Evolutionary conservation across 37 sponge, comb jelly and placozoan species (phyloP).

Genomic region (Chondrilla cf. caribensis): DNA sequence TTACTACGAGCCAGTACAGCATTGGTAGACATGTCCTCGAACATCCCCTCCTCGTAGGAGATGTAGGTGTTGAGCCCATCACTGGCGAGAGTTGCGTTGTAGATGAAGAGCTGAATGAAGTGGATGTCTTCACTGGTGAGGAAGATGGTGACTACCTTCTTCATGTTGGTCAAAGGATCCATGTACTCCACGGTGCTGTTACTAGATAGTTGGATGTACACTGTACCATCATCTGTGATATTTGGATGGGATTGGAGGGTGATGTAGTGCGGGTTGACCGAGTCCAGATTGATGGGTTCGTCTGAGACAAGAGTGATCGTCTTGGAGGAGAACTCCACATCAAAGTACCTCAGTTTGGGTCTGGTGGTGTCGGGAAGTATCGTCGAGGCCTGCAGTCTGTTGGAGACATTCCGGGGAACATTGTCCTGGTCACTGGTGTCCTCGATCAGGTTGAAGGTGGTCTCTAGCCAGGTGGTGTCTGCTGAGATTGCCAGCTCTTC

Average conservation of each 20-base stretch:
- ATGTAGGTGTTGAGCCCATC: constrained; percentile 22
- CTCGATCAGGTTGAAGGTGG: constrained; percentile 54
- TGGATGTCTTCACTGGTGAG: constrained; percentile 64
- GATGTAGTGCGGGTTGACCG: constrained; percentile 56
- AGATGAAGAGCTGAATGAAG: constrained; percentile 47
- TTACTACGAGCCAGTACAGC: constrained; percentile 40
- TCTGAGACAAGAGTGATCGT: constrained; percentile 61
- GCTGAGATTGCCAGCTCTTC: constrained; percentile 51
- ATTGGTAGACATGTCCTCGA: constrained; percentile 74
- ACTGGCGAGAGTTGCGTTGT: constrained; percentile 27
- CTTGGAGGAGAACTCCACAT: constrained; percentile 49
- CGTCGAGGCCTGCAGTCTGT: constrained; percentile 36
- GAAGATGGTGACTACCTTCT: constrained; percentile 48
- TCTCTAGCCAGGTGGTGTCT: constrained; percentile 61
- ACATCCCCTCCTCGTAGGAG: constrained; percentile 56
- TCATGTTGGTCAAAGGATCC: constrained; percentile 37
- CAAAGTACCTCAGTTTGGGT: constrained; percentile 55
- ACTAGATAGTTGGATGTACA: constrained; percentile 41
- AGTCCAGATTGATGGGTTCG: constrained; percentile 80
- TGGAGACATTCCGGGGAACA: not conserved
- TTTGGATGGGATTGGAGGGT: constrained; percentile 58
- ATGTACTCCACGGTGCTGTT: constrained; percentile 60
- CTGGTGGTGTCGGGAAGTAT: constrained; percentile 67
- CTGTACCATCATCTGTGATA: constrained; percentile 15
- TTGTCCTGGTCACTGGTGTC: constrained; percentile 61